Percentiles rank a stretch among this genome's conserved stretches.
phyloP scores from a whole-genome alignment of 2,888 invertebrate genomes.

The Anarsia innoxiella region DNA sequence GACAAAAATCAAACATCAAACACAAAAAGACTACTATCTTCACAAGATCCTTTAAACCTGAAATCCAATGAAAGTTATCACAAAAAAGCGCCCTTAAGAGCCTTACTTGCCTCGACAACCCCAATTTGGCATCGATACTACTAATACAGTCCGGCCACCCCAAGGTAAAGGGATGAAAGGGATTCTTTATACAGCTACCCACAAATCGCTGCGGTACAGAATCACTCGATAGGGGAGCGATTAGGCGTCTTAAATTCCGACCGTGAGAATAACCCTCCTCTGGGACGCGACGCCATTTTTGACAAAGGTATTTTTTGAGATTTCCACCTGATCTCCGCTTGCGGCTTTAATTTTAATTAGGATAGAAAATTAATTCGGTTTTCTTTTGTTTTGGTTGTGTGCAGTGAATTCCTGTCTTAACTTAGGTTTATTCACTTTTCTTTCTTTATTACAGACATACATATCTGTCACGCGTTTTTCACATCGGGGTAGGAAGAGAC shows the following conservation, averaged over 20 bases:
- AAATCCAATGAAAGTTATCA: conserved; percentile 46
- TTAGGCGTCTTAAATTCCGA: conserved; percentile 44
- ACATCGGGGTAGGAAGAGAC: too few relatives aligned
- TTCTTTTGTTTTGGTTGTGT: too few relatives aligned
- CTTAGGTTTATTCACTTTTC: too few relatives aligned
- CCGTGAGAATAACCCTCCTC: conserved; percentile 41
- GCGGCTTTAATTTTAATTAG: too few relatives aligned
- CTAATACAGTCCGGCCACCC: conserved; percentile 52
- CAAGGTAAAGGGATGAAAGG: conserved; percentile 58
- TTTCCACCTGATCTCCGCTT: too few relatives aligned
- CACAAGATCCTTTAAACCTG: conserved; percentile 21
- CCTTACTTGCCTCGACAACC: conserved; percentile 48
- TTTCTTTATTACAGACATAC: too few relatives aligned
- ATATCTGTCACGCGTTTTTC: too few relatives aligned
- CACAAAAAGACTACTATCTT: too few relatives aligned
- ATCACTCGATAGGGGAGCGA: conserved; percentile 52
- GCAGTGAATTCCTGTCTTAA: too few relatives aligned
- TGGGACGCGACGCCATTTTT: conserved; percentile 4
- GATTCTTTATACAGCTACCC: conserved; percentile 61
- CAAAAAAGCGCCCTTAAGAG: conserved; percentile 47
- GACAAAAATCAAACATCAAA: too few relatives aligned
- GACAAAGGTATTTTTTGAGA: too few relatives aligned
- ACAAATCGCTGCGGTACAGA: conserved; percentile 51
- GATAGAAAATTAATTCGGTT: too few relatives aligned
- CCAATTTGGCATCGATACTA: conserved; percentile 70